These are phyloP conservation scores for Dichetophora obliterata DNA, from an alignment of 2,888 invertebrate species.

Conservation along the genomic window DNA sequence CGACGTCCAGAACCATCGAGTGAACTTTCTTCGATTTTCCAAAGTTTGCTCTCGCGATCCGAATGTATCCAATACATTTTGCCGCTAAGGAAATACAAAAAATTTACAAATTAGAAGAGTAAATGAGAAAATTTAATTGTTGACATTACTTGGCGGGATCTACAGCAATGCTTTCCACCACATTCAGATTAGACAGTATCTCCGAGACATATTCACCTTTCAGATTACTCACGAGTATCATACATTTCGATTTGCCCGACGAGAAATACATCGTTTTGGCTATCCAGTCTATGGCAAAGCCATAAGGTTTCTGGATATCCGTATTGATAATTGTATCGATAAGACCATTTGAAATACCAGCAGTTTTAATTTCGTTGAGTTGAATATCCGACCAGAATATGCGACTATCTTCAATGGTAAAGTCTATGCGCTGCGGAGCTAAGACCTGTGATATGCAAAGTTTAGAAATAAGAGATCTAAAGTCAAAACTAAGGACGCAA, in stretches of 20 bases:
- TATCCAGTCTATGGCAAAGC: constrained; percentile 87
- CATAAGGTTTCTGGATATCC: constrained; percentile 72
- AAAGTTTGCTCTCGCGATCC: constrained; percentile 61
- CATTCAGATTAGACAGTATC: constrained; percentile 64
- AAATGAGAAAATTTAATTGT: not conserved
- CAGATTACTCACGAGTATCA: constrained; percentile 79
- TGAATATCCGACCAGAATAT: constrained; percentile 86
- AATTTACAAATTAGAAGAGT: not conserved
- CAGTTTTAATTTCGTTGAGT: constrained; percentile 80
- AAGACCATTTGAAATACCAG: constrained; percentile 77
- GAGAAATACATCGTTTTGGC: constrained; percentile 76
- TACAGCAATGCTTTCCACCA: constrained; percentile 78
- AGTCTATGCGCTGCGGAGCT: constrained; percentile 80
- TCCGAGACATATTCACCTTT: constrained; percentile 79
- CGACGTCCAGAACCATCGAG: constrained; percentile 76
- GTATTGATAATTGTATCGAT: constrained; percentile 82
- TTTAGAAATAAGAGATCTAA: not conserved
- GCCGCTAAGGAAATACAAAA: constrained; percentile 67
- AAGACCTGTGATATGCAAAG: constrained; percentile 71
- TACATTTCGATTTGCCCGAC: constrained; percentile 71
- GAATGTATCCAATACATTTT: constrained; percentile 74
- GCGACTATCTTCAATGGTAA: constrained; percentile 75
- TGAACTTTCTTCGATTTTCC: constrained; percentile 74
- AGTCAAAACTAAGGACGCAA: constrained; percentile 15
- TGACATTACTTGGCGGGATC: constrained; percentile 74